Percentiles rank a stretch among this genome's conserved stretches.
Conservation (phyloP, 2,113 vertebrate species). For the Etia nguti region DNA sequence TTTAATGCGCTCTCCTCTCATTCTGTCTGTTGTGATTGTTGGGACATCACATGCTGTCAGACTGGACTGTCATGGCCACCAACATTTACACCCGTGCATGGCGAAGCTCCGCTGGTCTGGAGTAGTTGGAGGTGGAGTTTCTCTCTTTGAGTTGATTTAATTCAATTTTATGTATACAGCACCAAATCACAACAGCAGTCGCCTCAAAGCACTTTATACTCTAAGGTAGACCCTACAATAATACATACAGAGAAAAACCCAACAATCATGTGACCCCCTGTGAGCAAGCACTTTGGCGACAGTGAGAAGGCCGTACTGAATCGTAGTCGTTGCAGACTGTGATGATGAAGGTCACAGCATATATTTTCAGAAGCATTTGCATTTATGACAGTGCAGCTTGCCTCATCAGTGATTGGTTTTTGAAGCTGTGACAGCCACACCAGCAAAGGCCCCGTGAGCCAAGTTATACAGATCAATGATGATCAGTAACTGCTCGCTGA, state of each 20-base stretch:
- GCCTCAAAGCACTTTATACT: neutral
- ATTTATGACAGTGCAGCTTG: neutral
- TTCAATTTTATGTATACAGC: neutral
- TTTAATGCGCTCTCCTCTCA: neutral
- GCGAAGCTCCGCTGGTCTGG: neutral
- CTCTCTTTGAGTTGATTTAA: neutral
- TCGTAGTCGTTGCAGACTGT: neutral
- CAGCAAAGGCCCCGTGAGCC: neutral
- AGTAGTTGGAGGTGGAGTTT: neutral
- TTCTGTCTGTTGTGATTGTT: neutral
- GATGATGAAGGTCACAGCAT: neutral
- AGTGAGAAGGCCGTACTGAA: neutral
- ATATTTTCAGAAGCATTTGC: neutral
- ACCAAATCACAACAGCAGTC: neutral
- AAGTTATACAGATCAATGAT: neutral
- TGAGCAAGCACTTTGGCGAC: neutral
- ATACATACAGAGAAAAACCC: neutral
- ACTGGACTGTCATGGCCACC: neutral
- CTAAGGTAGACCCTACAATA: fast-evolving
- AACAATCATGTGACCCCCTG: neutral
- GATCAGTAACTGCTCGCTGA: neutral
- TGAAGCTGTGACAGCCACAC: neutral
- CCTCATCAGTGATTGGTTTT: neutral
- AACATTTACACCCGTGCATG: neutral
- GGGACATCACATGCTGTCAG: neutral